Evolutionary conservation across 2,797 vertebrate genomes (phyloP).

Genomic region (Coregonus sp.): DNA sequence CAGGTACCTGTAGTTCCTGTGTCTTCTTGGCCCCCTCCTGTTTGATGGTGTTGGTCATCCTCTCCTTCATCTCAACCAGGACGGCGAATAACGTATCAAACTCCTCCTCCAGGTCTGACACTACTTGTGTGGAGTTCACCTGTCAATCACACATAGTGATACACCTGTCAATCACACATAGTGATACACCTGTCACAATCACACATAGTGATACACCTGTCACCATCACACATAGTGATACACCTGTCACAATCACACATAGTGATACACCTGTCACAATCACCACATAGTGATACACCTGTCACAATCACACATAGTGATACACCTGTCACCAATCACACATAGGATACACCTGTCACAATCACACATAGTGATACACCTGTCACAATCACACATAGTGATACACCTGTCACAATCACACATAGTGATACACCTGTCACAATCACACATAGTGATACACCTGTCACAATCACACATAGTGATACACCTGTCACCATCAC

Average conservation of each 20-base stretch:
- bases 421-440: too few species aligned
- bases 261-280: conserved; percentile 65
- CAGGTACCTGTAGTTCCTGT: conserved; percentile 77
- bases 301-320: not conserved
- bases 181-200: too few species aligned
- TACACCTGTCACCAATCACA: not conserved
- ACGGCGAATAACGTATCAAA: conserved; percentile 84
- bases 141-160: conserved; percentile 50
- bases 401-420: conserved; percentile 76
- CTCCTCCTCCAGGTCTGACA: conserved; percentile 87
- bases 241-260: too few species aligned
- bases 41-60: conserved; percentile 80
- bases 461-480: too few species aligned
- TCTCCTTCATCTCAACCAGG: conserved; percentile 82
- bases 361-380: conserved; percentile 47
- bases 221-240: too few species aligned
- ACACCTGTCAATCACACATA: not conserved
- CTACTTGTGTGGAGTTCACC: conserved; percentile 84
- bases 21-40: conserved; percentile 81
- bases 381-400: conserved; percentile 49
- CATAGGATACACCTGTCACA: too few species aligned
- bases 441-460: not conserved
- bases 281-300: not conserved
- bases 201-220: too few species aligned
- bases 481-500: too few species aligned